A percentile compares a stretch with the other conserved stretches of the same genome.
These are phyloP conservation scores for Tinamus guttatus DNA, from an alignment of 2,113 vertebrate genomes.

Conservation along the genomic window DNA sequence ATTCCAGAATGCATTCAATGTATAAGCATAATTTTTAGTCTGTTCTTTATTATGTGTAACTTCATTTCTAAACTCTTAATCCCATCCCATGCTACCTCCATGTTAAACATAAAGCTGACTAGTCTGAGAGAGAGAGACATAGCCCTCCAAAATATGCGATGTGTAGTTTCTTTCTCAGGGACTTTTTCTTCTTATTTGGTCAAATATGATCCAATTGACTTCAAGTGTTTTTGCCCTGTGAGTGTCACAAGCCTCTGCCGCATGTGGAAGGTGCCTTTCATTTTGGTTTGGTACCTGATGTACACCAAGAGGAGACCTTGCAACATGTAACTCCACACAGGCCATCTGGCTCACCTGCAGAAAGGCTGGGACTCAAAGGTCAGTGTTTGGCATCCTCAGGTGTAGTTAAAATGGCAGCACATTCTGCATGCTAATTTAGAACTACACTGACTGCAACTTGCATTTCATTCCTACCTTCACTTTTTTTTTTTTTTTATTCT, in stretches of 20 bases:
- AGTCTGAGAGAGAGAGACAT: background rate
- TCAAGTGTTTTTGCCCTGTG: background rate
- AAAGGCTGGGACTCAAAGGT: background rate
- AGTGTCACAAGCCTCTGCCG: no score
- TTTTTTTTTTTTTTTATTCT: background rate
- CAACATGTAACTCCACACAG: background rate
- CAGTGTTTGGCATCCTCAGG: background rate
- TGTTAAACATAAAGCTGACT: no score
- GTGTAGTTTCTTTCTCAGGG: background rate
- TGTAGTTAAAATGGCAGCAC: background rate
- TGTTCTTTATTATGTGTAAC: background rate
- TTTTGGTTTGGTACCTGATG: no score
- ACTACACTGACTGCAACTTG: background rate
- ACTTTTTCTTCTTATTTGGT: background rate
- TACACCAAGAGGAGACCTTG: background rate
- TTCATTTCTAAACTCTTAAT: background rate
- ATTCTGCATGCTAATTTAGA: background rate
- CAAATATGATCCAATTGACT: background rate
- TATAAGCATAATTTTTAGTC: background rate
- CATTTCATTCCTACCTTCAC: background rate
- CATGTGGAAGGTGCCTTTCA: no score
- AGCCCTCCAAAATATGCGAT: background rate
- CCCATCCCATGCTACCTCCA: background rate
- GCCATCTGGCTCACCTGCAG: fast-evolving
- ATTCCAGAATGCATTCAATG: background rate